Conservation (phyloP, 2,113 vertebrate species). For the Smithornis capensis region DNA sequence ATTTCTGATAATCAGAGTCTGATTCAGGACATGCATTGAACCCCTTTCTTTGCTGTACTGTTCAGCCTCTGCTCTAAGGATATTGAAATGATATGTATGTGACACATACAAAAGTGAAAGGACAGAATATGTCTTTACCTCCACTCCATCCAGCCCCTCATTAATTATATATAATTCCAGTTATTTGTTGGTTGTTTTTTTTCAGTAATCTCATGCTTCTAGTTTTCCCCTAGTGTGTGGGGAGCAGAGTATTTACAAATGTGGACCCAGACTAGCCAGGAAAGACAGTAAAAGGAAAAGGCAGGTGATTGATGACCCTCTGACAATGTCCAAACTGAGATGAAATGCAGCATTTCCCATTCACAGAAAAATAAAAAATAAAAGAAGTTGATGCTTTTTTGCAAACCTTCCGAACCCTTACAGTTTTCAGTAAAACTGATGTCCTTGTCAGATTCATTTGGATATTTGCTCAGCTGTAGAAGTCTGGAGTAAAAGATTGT, state of each 20-base stretch:
- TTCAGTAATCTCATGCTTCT: neutral
- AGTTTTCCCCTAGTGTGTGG: neutral
- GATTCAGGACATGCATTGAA: neutral
- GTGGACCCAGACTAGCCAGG: neutral
- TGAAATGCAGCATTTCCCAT: neutral
- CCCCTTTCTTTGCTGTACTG: neutral
- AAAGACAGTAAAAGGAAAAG: neutral
- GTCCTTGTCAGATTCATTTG: neutral
- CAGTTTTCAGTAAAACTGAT: neutral
- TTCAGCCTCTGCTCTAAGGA: neutral
- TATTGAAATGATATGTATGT: neutral
- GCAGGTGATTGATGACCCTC: neutral
- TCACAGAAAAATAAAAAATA: neutral
- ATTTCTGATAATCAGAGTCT: neutral
- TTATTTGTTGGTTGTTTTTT: neutral
- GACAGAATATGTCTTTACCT: neutral
- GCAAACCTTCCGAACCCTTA: neutral
- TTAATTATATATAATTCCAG: neutral
- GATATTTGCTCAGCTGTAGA: slow-evolving; percentile 17
- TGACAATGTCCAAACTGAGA: neutral
- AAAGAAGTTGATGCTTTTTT: neutral
- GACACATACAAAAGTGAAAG: neutral
- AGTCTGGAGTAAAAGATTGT: slow-evolving; percentile 2
- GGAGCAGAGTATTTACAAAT: neutral
- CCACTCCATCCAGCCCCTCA: neutral